These are phyloP conservation scores for Erethizon dorsatum DNA, from an alignment of 2,797 vertebrate genomes.

Conservation along the genomic window DNA sequence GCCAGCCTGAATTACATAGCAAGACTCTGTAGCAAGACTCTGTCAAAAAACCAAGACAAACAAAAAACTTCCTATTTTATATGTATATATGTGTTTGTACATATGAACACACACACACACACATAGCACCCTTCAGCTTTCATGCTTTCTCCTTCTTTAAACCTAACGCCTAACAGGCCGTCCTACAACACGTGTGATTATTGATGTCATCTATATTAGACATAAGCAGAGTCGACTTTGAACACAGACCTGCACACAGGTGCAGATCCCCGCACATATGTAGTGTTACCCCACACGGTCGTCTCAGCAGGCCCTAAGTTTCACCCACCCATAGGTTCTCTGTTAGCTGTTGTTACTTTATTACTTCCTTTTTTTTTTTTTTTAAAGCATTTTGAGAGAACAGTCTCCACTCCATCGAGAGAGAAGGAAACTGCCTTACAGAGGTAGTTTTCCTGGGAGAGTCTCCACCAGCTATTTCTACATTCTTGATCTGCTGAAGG, in stretches of 20 bases:
- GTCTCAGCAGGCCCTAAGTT: background rate
- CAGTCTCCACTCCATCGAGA: background rate
- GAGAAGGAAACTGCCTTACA: background rate
- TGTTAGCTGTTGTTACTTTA: background rate
- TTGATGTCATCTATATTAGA: background rate
- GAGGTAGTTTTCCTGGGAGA: background rate
- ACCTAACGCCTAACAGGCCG: background rate
- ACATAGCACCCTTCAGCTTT: background rate
- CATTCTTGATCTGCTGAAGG: background rate
- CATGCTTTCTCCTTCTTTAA: background rate
- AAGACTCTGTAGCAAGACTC: background rate
- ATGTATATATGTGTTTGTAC: background rate
- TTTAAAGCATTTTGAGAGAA: background rate
- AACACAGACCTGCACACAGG: background rate
- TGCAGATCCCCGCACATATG: rapidly evolving
- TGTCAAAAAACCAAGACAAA: background rate
- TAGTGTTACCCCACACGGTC: rapidly evolving
- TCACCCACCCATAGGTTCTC: background rate
- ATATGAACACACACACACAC: rapidly evolving
- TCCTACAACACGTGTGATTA: background rate
- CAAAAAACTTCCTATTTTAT: background rate
- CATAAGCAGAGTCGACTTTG: background rate
- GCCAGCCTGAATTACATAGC: background rate
- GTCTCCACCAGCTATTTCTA: background rate
- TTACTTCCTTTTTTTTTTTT: background rate